These are phyloP conservation scores for Triops longicaudatus DNA, from an alignment of 1,140 invertebrate genomes.

Conservation along the genomic window DNA sequence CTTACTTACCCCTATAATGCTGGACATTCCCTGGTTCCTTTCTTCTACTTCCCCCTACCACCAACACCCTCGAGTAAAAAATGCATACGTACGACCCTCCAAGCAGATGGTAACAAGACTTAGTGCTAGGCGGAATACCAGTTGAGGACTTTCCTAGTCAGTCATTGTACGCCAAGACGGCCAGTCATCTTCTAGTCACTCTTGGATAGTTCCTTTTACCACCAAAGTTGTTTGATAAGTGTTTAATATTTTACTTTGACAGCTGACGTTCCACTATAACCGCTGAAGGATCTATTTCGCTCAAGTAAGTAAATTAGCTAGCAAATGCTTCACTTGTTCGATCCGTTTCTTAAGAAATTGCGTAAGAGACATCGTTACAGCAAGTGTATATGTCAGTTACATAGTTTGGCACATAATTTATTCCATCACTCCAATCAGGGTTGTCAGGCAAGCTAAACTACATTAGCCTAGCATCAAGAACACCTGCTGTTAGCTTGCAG, in stretches of 20 bases:
- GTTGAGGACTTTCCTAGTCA: not conserved
- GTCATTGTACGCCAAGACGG: not conserved
- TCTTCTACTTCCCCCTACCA: not conserved
- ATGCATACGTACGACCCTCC: not conserved
- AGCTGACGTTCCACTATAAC: not conserved
- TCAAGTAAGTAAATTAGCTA: not conserved
- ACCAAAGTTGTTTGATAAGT: not conserved
- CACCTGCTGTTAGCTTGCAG: not conserved
- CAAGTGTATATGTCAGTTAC: not conserved
- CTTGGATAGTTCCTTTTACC: not conserved
- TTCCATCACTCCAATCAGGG: not conserved
- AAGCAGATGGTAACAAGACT: not conserved
- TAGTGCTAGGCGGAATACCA: not conserved
- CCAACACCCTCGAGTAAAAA: not conserved
- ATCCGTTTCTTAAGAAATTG: not conserved
- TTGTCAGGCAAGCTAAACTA: not conserved
- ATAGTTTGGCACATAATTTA: not conserved
- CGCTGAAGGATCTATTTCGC: not conserved
- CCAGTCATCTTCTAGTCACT: not conserved
- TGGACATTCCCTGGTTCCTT: not conserved
- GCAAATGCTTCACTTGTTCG: not conserved
- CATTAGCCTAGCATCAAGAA: not conserved
- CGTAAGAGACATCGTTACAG: not conserved
- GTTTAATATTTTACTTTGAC: too few relatives aligned
- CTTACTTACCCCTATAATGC: not conserved